Conservation (phyloP, 2,797 vertebrate genomes). For the Ctenochaetus hawaiiensis region DNA sequence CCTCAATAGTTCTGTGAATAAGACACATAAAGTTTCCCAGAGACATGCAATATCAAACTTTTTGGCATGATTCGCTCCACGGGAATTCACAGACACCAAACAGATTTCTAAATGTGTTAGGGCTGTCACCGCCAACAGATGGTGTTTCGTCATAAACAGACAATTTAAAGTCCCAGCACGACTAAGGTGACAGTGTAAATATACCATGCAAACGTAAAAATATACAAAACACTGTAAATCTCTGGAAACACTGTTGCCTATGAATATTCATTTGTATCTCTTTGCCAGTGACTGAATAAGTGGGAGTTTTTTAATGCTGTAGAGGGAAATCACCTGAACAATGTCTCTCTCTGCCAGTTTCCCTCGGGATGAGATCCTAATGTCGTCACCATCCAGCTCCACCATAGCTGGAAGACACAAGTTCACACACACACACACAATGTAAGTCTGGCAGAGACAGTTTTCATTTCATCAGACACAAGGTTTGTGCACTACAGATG, state of each 20-base stretch:
- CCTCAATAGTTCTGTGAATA: neutral
- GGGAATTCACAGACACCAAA: conserved; percentile 13
- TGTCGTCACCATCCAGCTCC: conserved; percentile 95
- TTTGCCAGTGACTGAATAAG: neutral
- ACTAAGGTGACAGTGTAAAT: neutral
- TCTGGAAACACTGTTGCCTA: neutral
- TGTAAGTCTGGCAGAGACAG: neutral
- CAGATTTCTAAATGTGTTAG: conserved; percentile 30
- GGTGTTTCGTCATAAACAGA: conserved; percentile 34
- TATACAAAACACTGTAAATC: neutral
- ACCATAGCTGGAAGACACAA: conserved; percentile 90
- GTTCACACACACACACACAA: conserved; percentile 22
- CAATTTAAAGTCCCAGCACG: conserved; percentile 20
- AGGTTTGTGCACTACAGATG: neutral
- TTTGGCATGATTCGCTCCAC: neutral
- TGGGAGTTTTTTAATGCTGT: conserved; percentile 4
- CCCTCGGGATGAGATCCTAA: conserved; percentile 94
- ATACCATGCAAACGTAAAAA: conserved; percentile 4
- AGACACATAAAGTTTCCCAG: neutral
- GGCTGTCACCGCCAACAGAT: conserved; percentile 33
- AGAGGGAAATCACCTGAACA: conserved; percentile 89
- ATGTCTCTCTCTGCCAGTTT: conserved; percentile 95
- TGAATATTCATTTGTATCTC: conserved; percentile 4
- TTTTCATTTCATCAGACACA: neutral
- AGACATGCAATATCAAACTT: conserved; percentile 14